These are phyloP conservation scores for Lasioglossum morio DNA, from an alignment of 2,888 invertebrate genomes.

Conservation along the genomic window DNA sequence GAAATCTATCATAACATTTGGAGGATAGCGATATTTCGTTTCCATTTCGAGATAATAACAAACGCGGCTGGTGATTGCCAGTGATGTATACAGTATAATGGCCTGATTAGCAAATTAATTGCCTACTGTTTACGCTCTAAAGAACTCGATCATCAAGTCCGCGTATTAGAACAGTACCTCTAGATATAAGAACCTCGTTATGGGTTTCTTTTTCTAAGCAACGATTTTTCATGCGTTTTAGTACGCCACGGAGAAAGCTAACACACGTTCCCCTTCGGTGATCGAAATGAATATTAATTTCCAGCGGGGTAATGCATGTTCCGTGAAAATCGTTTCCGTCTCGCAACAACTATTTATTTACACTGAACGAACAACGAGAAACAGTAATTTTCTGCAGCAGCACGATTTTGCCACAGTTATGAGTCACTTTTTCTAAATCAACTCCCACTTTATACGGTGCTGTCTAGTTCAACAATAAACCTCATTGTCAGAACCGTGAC, in stretches of 20 bases:
- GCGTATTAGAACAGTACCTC: not conserved
- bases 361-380: constrained; percentile 26
- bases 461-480: not conserved
- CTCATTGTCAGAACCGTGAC: not conserved
- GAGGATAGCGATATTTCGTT: not conserved
- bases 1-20: not conserved
- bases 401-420: constrained; percentile 54
- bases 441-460: not conserved
- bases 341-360: constrained; percentile 22
- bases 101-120: not conserved
- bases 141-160: not conserved
- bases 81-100: not conserved
- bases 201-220: not conserved
- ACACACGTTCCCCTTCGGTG: constrained; percentile 59
- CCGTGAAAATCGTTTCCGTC: constrained; percentile 51
- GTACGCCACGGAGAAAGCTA: constrained; percentile 55
- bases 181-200: not conserved
- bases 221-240: constrained; percentile 37
- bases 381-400: constrained; percentile 39
- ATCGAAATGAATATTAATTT: constrained; percentile 51
- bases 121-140: not conserved
- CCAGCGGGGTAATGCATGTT: constrained; percentile 41
- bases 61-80: not conserved
- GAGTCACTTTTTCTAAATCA: constrained; percentile 37
- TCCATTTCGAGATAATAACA: not conserved